These are phyloP conservation scores for Epizoanthus stellaris DNA, from an alignment of 92 coral and sea anemone genomes.

Conservation along the genomic window DNA sequence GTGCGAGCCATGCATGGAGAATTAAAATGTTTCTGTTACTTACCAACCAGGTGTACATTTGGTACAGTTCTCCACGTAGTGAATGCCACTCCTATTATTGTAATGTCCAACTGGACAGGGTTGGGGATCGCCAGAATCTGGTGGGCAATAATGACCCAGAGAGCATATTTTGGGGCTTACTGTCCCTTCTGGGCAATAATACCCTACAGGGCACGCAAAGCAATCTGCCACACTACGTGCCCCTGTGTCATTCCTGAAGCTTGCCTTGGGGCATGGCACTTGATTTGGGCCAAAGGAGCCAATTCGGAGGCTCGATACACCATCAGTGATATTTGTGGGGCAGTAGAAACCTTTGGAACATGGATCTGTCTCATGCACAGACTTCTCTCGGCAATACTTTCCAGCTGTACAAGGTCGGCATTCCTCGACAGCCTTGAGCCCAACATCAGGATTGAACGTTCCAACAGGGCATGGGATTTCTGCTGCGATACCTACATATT, in stretches of 20 bases:
- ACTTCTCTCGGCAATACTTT: conserved; percentile 84
- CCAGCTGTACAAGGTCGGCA: conserved; percentile 94
- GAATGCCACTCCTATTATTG: conserved; percentile 73
- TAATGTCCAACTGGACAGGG: conserved; percentile 96
- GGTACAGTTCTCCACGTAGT: conserved; percentile 88
- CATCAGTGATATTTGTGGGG: conserved; percentile 96
- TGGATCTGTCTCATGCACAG: conserved; percentile 70
- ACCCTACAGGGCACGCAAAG: conserved; percentile 71
- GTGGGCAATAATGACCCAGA: conserved; percentile 95
- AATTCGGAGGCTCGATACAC: conserved; percentile 85
- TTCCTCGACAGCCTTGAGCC: conserved; percentile 64
- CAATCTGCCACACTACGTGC: conserved; percentile 86
- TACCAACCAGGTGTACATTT: conserved; percentile 96
- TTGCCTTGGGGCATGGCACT: conserved; percentile 93
- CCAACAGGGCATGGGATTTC: conserved; percentile 98
- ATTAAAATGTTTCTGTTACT: conserved; percentile 11
- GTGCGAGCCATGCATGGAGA: no score
- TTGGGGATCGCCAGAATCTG: conserved; percentile 92
- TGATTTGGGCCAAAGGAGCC: conserved; percentile 97
- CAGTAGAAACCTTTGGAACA: conserved; percentile 91
- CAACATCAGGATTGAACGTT: conserved; percentile 81
- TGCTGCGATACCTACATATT: conserved; percentile 65
- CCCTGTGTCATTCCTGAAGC: conserved; percentile 74
- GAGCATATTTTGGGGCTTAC: conserved; percentile 71
- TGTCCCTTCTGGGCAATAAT: conserved; percentile 89